A percentile compares a stretch with the other conserved stretches of the same genome.
These are phyloP conservation scores for Trididemnum clinides DNA, from an alignment of 23 tunicate genomes.

Conservation along the genomic window DNA sequence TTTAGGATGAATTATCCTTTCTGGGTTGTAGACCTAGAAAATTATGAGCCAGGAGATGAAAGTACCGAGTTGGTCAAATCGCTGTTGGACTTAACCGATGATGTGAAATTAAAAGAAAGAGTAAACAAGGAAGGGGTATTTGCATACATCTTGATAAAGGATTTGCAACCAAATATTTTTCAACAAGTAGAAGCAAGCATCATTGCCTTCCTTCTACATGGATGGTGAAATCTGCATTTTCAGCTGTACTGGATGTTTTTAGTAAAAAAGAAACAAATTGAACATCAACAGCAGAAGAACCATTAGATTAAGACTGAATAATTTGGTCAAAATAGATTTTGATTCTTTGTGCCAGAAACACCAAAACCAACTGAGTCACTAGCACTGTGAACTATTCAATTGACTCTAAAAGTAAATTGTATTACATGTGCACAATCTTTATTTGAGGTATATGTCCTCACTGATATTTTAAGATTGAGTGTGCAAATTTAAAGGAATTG, in stretches of 20 bases:
- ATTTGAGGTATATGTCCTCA: neutral
- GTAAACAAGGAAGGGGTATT: constrained; percentile 37
- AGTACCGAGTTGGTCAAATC: constrained; percentile 26
- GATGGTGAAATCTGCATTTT: constrained; percentile 32
- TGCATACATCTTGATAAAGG: constrained; percentile 26
- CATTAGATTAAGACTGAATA: constrained; percentile 13
- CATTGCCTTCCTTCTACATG: constrained; percentile 35
- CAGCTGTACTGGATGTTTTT: constrained; percentile 28
- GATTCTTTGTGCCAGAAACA: constrained; percentile 31
- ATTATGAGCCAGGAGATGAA: constrained; percentile 19
- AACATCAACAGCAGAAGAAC: constrained; percentile 33
- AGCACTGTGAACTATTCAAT: neutral
- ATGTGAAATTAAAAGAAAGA: constrained; percentile 27
- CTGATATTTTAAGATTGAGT: neutral
- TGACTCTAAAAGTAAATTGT: neutral
- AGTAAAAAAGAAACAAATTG: constrained; percentile 25
- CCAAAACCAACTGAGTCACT: constrained; percentile 13
- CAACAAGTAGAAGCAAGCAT: constrained; percentile 35
- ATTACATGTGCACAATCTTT: neutral
- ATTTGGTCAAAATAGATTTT: constrained; percentile 18
- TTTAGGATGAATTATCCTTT: constrained; percentile 8
- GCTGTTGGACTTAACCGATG: constrained; percentile 27
- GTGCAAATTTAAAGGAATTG: constrained; percentile 5
- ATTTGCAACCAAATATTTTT: constrained; percentile 12
- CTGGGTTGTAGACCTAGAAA: constrained; percentile 20